phyloP scores from a whole-genome alignment of 2,888 invertebrate genomes.

The Geotrupes spiniger region DNA sequence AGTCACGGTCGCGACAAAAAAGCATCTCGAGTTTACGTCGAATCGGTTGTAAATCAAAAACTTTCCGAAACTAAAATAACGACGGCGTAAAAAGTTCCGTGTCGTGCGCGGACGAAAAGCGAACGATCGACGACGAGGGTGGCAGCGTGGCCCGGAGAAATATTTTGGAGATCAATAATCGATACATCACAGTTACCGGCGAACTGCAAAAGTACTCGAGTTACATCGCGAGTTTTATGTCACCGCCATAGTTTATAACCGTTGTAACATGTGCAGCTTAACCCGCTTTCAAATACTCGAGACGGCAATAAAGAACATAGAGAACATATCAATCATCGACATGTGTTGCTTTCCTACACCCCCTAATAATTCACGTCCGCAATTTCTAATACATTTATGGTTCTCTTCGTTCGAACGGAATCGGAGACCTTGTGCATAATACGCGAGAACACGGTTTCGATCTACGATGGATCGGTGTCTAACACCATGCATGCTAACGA shows the following conservation, averaged over 20 bases:
- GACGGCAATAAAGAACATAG: conserved; percentile 15
- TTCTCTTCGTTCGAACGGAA: background rate
- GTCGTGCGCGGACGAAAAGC: too few species aligned
- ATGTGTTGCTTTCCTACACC: conserved; percentile 24
- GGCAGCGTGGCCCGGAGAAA: conserved; percentile 16
- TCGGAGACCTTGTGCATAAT: too few species aligned
- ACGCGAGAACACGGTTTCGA: too few species aligned
- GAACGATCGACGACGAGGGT: conserved; percentile 6
- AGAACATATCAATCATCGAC: conserved; percentile 29
- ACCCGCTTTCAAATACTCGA: conserved; percentile 15
- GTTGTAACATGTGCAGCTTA: conserved; percentile 23
- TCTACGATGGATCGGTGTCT: too few species aligned
- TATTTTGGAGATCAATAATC: conserved; percentile 17
- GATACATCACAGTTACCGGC: conserved; percentile 11
- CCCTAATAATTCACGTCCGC: conserved; percentile 27
- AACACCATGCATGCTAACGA: too few species aligned
- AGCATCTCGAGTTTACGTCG: conserved; percentile 5
- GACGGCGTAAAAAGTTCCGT: too few species aligned
- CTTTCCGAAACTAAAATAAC: too few species aligned
- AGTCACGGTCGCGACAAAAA: background rate
- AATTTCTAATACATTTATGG: conserved; percentile 27
- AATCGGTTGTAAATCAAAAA: background rate
- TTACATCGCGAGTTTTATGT: conserved; percentile 14
- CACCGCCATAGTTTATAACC: conserved; percentile 23
- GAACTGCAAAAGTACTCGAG: conserved; percentile 7